Conservation (phyloP, 2,113 vertebrate species). For the Pomatostomus ruficeps region DNA sequence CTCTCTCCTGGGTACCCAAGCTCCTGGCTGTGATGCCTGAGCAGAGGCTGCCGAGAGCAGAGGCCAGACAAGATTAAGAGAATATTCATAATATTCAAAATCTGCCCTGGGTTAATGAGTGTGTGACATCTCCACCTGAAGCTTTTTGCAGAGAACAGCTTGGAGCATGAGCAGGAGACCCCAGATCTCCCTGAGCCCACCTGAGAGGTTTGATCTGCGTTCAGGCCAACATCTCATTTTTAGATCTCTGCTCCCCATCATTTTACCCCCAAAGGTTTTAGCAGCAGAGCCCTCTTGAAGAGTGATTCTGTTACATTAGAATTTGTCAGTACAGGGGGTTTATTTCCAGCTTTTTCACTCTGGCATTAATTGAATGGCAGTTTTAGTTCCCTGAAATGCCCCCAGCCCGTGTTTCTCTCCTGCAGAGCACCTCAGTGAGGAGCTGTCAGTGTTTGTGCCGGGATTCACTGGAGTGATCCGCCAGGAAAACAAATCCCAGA, state of each 20-base stretch:
- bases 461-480: not conserved
- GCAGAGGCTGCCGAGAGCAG: no score
- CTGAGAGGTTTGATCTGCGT: not conserved
- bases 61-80: no score
- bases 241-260: not conserved
- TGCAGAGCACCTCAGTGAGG: not conserved
- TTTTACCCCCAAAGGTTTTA: not conserved
- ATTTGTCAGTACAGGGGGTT: not conserved
- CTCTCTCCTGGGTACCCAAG: not conserved
- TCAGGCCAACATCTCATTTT: not conserved
- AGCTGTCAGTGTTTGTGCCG: not conserved
- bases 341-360: not conserved
- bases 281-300: not conserved
- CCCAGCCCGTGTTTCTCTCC: not conserved
- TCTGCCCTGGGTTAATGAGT: not conserved
- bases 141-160: not conserved
- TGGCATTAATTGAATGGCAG: not conserved
- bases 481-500: not conserved
- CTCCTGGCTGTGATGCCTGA: no score
- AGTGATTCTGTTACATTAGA: not conserved
- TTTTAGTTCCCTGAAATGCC: not conserved
- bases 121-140: not conserved
- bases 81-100: no score
- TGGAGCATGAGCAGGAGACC: not conserved
- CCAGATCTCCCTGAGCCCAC: not conserved